A percentile compares a stretch with the other conserved stretches of the same genome.
Conservation (phyloP, 2,113 vertebrate species). For the Rhipidura dahli region DNA sequence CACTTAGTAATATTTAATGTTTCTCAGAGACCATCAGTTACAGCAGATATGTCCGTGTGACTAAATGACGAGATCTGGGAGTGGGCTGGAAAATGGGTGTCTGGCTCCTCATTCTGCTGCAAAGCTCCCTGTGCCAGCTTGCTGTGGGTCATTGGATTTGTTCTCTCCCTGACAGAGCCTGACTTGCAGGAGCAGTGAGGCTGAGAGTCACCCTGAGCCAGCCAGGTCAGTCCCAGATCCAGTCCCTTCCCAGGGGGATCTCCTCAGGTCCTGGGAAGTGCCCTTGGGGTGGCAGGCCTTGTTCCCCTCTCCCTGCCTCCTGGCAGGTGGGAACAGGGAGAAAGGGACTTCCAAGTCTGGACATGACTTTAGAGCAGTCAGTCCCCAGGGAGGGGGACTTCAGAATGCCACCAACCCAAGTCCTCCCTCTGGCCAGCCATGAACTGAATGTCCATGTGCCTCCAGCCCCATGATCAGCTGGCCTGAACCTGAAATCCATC, state of each 20-base stretch:
- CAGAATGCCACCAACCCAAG: neutral
- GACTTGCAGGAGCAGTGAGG: neutral
- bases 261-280: neutral
- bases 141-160: neutral
- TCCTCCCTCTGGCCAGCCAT: neutral
- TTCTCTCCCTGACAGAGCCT: neutral
- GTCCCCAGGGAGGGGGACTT: neutral
- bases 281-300: fast-evolving
- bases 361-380: neutral
- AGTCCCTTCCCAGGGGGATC: fast-evolving
- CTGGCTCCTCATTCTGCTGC: neutral
- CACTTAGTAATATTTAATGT: neutral
- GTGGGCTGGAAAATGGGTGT: neutral
- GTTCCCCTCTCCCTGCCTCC: neutral
- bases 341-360: neutral
- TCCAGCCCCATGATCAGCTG: neutral
- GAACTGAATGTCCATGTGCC: neutral
- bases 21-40: neutral
- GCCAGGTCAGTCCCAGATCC: neutral
- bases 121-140: neutral
- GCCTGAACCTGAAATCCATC: neutral
- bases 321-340: neutral
- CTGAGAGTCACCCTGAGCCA: neutral
- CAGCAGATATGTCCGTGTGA: fast-evolving
- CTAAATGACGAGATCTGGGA: neutral